A percentile compares a stretch with the other conserved stretches of the same genome.
phyloP scores from a whole-genome alignment of 2,888 invertebrate species.

The Trypoxylon attenuatum region DNA sequence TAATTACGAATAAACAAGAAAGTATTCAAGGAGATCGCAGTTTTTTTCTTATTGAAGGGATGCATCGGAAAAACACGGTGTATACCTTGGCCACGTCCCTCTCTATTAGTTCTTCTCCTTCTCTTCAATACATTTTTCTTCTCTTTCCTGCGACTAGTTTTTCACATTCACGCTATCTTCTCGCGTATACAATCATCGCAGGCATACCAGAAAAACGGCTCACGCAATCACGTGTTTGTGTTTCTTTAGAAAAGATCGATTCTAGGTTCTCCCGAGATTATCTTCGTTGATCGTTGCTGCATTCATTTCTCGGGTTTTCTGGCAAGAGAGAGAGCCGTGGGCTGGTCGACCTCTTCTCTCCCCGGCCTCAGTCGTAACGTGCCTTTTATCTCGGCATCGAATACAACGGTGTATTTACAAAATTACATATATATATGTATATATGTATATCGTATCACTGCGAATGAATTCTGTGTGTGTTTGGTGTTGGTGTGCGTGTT shows the following conservation, averaged over 20 bases:
- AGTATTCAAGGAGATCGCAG: no score
- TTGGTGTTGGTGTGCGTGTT: not conserved
- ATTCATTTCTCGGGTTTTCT: slow-evolving; percentile 11
- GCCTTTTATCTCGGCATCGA: slow-evolving; percentile 26
- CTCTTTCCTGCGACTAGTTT: no score
- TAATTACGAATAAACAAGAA: no score
- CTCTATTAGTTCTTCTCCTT: not conserved
- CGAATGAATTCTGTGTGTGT: slow-evolving; percentile 25
- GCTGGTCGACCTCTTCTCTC: not conserved
- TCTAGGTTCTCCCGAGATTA: slow-evolving; percentile 19
- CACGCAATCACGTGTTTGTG: slow-evolving; percentile 3
- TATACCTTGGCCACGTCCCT: not conserved
- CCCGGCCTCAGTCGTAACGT: slow-evolving; percentile 11
- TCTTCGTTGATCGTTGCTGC: slow-evolving; percentile 40
- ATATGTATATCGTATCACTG: slow-evolving; percentile 40
- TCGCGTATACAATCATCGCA: not conserved
- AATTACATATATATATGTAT: slow-evolving; percentile 39
- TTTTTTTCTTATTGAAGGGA: no score
- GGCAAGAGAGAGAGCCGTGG: slow-evolving; percentile 27
- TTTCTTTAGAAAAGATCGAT: slow-evolving; percentile 19
- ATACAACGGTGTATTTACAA: slow-evolving; percentile 52
- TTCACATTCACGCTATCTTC: not conserved
- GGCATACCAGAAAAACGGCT: slow-evolving; percentile 3
- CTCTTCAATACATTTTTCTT: no score
- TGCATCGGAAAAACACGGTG: not conserved